These are phyloP conservation scores for Clusia tigrina DNA, from an alignment of 2,888 invertebrate genomes.

Conservation along the genomic window DNA sequence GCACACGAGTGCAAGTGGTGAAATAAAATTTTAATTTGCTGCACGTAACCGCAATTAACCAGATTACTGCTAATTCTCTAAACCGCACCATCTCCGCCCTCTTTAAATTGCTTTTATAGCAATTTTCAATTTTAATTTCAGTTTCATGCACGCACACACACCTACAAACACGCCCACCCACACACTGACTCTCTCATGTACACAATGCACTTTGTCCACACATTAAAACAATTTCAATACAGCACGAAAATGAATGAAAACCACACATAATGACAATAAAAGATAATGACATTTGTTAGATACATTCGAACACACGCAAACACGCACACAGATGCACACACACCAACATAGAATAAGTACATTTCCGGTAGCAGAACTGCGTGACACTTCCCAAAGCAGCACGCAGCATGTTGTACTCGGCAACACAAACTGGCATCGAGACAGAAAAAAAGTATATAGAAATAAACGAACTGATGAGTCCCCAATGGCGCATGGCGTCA, in stretches of 20 bases:
- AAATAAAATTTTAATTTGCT: too few relatives aligned
- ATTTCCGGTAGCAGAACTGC: neutral
- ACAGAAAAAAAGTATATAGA: neutral
- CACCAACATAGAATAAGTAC: too few relatives aligned
- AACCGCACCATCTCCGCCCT: neutral
- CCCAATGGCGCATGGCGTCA: slow-evolving; percentile 18
- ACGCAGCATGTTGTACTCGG: neutral
- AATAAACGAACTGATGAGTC: neutral
- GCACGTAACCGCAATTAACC: slow-evolving; percentile 3
- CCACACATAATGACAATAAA: slow-evolving; percentile 26
- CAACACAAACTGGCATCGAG: neutral
- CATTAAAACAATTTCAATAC: slow-evolving; percentile 6
- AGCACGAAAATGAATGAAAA: slow-evolving; percentile 14
- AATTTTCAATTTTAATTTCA: slow-evolving; percentile 22
- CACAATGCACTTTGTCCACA: neutral
- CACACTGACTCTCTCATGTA: too few relatives aligned
- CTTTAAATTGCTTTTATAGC: neutral
- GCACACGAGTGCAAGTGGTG: too few relatives aligned
- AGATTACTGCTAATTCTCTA: neutral
- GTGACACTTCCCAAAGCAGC: neutral
- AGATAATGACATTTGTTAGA: slow-evolving; percentile 20
- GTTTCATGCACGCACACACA: slow-evolving; percentile 1
- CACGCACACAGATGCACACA: too few relatives aligned
- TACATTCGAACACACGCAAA: too few relatives aligned
- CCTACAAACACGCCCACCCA: neutral